These are phyloP conservation scores for Epizoanthus scotinus DNA, from an alignment of 92 coral and sea anemone species.

Conservation along the genomic window DNA sequence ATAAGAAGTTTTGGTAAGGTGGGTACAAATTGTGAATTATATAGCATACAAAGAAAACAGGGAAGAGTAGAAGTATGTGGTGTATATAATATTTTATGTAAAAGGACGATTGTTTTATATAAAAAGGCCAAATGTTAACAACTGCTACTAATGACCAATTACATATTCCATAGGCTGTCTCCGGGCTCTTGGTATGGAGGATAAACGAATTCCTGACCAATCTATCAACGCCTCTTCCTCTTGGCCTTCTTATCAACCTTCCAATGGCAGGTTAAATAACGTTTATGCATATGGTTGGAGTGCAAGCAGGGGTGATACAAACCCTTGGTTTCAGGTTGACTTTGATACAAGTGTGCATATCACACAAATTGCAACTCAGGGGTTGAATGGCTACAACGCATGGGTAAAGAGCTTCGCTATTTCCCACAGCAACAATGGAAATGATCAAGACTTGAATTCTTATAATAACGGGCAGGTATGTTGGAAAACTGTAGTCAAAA, in stretches of 20 bases:
- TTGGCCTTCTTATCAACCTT: background rate
- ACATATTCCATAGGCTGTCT: background rate
- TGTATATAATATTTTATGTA: too few relatives aligned
- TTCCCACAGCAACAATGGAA: background rate
- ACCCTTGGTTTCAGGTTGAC: background rate
- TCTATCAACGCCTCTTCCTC: background rate
- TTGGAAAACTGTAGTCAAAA: too few relatives aligned
- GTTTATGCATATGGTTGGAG: background rate
- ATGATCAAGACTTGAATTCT: background rate
- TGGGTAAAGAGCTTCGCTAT: background rate
- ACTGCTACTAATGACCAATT: too few relatives aligned
- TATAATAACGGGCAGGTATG: background rate
- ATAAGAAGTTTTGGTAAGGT: too few relatives aligned
- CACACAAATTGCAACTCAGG: background rate
- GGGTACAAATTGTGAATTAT: too few relatives aligned
- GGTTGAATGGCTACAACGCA: background rate
- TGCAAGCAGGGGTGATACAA: background rate
- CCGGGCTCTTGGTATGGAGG: background rate
- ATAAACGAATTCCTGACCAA: background rate
- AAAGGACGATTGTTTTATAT: too few relatives aligned
- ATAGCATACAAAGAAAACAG: too few relatives aligned
- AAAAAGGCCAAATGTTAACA: too few relatives aligned
- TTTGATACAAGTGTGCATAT: background rate
- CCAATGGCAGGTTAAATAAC: background rate
- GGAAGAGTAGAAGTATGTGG: too few relatives aligned